phyloP scores from a whole-genome alignment of 2,888 invertebrate species.

The Rapana venosa region DNA sequence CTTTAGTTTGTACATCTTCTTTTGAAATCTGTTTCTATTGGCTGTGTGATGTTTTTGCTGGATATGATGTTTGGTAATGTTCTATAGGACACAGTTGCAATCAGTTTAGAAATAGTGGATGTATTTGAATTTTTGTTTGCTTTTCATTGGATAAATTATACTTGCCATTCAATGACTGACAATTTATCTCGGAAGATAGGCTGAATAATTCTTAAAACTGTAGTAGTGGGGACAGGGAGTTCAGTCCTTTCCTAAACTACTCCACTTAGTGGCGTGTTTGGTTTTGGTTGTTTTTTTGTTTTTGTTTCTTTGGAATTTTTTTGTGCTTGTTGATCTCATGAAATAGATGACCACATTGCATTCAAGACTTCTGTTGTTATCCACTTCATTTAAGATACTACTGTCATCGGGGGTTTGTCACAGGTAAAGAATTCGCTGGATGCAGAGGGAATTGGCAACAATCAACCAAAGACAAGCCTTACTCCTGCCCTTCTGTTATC shows the following conservation, averaged over 20 bases:
- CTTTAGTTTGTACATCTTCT: not conserved
- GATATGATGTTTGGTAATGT: not conserved
- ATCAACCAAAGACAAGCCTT: slow-evolving; percentile 7
- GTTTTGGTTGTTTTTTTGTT: not conserved
- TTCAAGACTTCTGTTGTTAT: slow-evolving; percentile 7
- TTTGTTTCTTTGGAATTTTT: not conserved
- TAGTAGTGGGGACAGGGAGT: not conserved
- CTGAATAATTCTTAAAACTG: not conserved
- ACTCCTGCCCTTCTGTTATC: not conserved
- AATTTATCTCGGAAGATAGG: slow-evolving; percentile 2
- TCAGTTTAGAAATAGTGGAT: not conserved
- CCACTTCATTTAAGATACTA: slow-evolving; percentile 16
- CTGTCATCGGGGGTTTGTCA: not conserved
- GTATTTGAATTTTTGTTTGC: not conserved
- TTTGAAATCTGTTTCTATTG: not conserved
- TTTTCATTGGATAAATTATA: not conserved
- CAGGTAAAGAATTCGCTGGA: slow-evolving; percentile 1
- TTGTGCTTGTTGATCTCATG: no score
- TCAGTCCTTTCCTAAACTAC: not conserved
- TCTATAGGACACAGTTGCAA: slow-evolving; percentile 27
- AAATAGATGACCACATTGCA: not conserved
- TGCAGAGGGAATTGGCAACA: not conserved
- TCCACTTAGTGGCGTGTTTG: not conserved
- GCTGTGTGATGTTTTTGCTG: slow-evolving; percentile 11
- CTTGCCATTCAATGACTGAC: slow-evolving; percentile 17